Percentiles rank a stretch among this genome's conserved stretches.
Evolutionary conservation across 1,140 invertebrate species (phyloP).

Genomic region (Meloidogyne floridensis): DNA sequence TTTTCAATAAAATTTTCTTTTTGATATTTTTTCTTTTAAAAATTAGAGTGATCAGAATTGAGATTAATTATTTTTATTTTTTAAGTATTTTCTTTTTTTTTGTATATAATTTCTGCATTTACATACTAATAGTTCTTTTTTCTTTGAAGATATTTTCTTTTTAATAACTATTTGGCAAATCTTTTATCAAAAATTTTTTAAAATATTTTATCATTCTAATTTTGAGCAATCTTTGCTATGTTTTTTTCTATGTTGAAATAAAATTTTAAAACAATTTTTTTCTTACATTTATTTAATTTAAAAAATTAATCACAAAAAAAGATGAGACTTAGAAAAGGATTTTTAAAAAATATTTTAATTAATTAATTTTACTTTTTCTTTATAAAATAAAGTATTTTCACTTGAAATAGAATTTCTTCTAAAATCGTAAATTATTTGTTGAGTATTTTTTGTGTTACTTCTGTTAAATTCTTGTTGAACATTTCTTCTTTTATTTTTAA

Average conservation of each 20-base stretch:
- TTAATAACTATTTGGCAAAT: background rate
- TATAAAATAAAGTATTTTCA: background rate
- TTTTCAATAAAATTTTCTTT: background rate
- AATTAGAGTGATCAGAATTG: conserved; percentile 2
- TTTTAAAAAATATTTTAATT: too few species aligned
- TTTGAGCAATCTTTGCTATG: background rate
- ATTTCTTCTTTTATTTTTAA: background rate
- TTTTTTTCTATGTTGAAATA: background rate
- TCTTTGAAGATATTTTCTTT: background rate
- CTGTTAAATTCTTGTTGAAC: background rate
- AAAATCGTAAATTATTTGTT: conserved; percentile 4
- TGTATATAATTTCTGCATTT: background rate
- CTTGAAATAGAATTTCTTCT: background rate
- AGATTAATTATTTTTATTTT: too few species aligned
- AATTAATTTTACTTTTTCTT: too few species aligned
- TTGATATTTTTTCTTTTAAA: background rate
- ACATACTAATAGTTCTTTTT: background rate
- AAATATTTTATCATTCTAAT: background rate
- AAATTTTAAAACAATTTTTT: background rate
- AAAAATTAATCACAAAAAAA: too few species aligned
- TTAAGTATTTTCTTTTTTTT: background rate
- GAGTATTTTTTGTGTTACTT: background rate
- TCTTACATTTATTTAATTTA: too few species aligned
- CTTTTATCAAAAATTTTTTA: background rate
- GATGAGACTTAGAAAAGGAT: too few species aligned